phyloP scores from a whole-genome alignment of 2,797 vertebrate species.

The Schizopygopsis malacanthus region DNA sequence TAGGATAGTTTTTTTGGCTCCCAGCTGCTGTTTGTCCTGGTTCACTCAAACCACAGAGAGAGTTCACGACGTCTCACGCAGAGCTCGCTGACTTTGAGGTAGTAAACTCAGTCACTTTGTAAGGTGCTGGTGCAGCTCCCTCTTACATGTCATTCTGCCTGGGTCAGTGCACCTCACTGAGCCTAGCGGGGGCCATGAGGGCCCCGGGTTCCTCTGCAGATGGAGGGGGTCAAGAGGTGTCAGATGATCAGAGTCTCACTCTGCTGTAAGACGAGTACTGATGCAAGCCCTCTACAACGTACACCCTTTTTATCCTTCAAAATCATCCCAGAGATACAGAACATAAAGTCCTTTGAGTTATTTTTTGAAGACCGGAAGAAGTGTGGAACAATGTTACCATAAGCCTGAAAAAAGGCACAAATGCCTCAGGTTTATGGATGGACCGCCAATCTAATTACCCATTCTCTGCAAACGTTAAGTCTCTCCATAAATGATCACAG shows the following conservation, averaged over 20 bases:
- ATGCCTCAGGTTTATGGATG: constrained; percentile 22
- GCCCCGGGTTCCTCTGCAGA: constrained; percentile 52
- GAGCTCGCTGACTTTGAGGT: constrained; percentile 63
- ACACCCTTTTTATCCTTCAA: constrained; percentile 16
- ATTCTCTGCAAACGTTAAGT: constrained; percentile 51
- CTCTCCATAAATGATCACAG: constrained; percentile 33
- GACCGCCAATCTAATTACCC: constrained; percentile 43
- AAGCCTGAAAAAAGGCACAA: constrained; percentile 11
- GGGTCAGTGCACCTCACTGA: constrained; percentile 62
- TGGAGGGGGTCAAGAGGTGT: constrained; percentile 46
- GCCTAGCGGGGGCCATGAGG: constrained; percentile 58
- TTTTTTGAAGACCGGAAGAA: neutral
- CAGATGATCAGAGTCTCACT: constrained; percentile 39
- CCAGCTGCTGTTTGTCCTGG: constrained; percentile 26
- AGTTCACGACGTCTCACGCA: neutral
- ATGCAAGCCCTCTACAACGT: constrained; percentile 3
- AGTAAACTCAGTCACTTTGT: constrained; percentile 54
- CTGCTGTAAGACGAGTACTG: constrained; percentile 19
- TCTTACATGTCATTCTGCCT: constrained; percentile 53
- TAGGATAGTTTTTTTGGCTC: neutral
- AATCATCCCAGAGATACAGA: neutral
- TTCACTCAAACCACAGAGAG: constrained; percentile 8
- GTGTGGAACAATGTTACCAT: neutral
- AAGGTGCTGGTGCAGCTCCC: constrained; percentile 58
- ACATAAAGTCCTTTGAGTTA: neutral